Base-by-base conservation (phyloP, 2,888 invertebrate genomes). In the Drosophila emarginata region DNA sequence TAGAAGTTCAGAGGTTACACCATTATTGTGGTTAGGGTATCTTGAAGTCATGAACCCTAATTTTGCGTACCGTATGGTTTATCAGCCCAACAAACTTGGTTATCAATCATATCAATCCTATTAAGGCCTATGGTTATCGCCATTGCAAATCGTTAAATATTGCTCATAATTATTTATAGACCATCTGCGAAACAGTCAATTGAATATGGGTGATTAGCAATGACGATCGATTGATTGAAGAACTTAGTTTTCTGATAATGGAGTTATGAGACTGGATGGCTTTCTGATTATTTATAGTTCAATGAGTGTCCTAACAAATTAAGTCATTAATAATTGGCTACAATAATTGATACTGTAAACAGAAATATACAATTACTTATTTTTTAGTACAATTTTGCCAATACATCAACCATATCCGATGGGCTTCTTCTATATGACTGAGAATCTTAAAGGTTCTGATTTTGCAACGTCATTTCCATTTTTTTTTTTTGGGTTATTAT, bases 101-200 rank as follows among this genome's bases (percentile, higher is more conserved):
- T 81, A 85, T 85, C 79, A 79, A 64, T 69, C 57, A 59, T 56
- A 76, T 63, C 56, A 66, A 40, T 51, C 45, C 45, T 12, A 45
- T 45, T 69, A 60, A 62, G 51, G 63, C 45, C 23, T 32, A 61
- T 77, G 53, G 65, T 51, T 28, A 45, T 45, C 45, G 45, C 45
- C 21, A 21, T 45, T 64, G 28, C 50, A 63, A 67, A 77, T 72
- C 64, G 18, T 45, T 45, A 40, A 28, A 76, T 65, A 70, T 80
- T 63, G 72, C 67, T 82, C 86, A 81, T 70, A 57, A 64, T 59
- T 85, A 64, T 85, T 76, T 73, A 64, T 81, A 73, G 77, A 77
- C 45, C 52, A 28, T 51, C 37, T 36, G 51, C 53, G 52, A 60
- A 9, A 9, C 11, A 45, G 11, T 11, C 45, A 45, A 45, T 45